Percentiles rank a stretch among this genome's conserved stretches.
phyloP scores from a whole-genome alignment of 2,888 invertebrate genomes.

The Erpobdella octoculata region DNA sequence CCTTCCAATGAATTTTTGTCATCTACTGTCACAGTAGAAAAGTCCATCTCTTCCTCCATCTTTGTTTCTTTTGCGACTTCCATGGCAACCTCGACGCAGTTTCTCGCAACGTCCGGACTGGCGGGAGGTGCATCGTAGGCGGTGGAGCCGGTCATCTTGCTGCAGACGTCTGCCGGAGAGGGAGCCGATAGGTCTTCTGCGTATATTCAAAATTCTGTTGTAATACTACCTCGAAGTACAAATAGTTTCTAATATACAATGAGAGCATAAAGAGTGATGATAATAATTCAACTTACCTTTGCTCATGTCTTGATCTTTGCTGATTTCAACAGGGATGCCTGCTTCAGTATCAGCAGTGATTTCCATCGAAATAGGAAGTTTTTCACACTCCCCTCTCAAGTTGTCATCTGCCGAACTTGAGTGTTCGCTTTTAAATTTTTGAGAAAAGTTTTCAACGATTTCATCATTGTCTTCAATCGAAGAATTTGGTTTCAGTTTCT shows the following conservation, averaged over 20 bases:
- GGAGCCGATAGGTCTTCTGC: neutral
- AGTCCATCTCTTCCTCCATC: conserved; percentile 1
- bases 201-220: neutral
- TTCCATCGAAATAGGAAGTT: neutral
- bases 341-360: neutral
- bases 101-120: too few relatives aligned
- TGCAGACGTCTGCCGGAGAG: neutral
- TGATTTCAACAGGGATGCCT: neutral
- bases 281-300: neutral
- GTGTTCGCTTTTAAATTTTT: neutral
- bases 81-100: neutral
- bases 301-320: neutral
- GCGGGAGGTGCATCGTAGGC: too few relatives aligned
- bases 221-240: too few relatives aligned
- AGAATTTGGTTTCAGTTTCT: neutral
- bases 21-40: neutral
- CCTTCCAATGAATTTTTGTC: conserved; percentile 4
- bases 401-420: neutral
- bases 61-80: neutral
- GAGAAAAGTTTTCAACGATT: neutral
- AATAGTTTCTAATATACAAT: neutral
- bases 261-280: too few relatives aligned
- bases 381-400: neutral
- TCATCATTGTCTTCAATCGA: neutral
- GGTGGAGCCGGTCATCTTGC: too few relatives aligned